Evolutionary conservation across 2,888 invertebrate genomes (phyloP).

Genomic region (Cepaea hortensis): DNA sequence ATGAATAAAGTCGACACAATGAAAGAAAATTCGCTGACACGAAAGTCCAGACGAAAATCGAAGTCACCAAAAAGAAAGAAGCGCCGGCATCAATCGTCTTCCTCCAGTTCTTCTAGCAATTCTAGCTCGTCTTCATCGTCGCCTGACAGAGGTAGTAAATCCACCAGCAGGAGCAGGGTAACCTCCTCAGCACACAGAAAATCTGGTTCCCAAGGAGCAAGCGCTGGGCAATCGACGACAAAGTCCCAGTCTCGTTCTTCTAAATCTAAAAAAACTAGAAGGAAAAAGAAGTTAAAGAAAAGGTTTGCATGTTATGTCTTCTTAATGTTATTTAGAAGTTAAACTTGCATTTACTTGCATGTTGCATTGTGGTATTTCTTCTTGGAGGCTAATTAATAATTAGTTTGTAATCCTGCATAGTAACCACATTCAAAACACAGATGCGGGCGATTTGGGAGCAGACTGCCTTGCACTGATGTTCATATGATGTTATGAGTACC

Average conservation of each 20-base stretch:
- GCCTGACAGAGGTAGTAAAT: slow-evolving; percentile 11
- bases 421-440: too few relatives aligned
- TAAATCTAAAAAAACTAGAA: background rate
- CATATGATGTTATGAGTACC: too few relatives aligned
- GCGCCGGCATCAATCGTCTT: background rate
- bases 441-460: too few relatives aligned
- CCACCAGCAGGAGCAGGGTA: background rate
- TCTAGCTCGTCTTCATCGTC: background rate
- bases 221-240: background rate
- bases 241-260: background rate
- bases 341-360: too few relatives aligned
- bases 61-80: slow-evolving; percentile 19
- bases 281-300: slow-evolving; percentile 25
- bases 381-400: too few relatives aligned
- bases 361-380: too few relatives aligned
- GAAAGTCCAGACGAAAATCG: slow-evolving; percentile 21
- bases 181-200: slow-evolving; percentile 11
- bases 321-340: too few relatives aligned
- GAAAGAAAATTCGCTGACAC: background rate
- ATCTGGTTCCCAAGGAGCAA: background rate
- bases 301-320: background rate
- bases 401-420: too few relatives aligned
- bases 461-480: too few relatives aligned
- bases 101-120: background rate
- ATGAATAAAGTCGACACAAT: background rate